These are phyloP conservation scores for Creontiades dilutus DNA, from an alignment of 2,888 invertebrate species.

Conservation along the genomic window DNA sequence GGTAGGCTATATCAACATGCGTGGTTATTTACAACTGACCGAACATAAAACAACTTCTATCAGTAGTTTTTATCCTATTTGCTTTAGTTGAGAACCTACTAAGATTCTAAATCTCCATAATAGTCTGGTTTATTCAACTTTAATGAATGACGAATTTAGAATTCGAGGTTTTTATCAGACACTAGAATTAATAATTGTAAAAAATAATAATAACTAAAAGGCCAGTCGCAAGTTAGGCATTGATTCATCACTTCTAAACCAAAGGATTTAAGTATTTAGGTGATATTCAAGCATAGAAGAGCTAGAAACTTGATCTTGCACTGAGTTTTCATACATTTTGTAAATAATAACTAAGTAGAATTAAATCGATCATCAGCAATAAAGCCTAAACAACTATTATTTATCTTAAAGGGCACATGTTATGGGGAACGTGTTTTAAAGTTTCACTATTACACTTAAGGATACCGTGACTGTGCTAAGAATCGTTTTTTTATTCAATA, in stretches of 20 bases:
- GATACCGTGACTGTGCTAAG: not conserved
- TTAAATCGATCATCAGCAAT: not conserved
- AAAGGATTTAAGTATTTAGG: slow-evolving; percentile 30
- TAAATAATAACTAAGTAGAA: not conserved
- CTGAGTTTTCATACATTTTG: slow-evolving; percentile 19
- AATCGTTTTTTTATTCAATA: not conserved
- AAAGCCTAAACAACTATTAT: not conserved
- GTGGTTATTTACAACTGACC: no score
- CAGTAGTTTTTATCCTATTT: no score
- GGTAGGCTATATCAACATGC: no score
- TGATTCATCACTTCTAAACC: not conserved
- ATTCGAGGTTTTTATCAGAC: no score
- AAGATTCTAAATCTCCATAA: no score
- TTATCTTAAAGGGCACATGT: not conserved
- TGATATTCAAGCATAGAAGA: slow-evolving; percentile 27
- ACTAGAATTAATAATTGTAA: no score
- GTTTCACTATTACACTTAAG: slow-evolving; percentile 12
- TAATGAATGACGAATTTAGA: no score
- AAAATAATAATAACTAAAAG: no score
- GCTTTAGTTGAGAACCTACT: no score
- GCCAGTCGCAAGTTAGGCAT: not conserved
- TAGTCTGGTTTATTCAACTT: no score
- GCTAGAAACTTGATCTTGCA: not conserved
- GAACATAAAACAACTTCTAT: no score
- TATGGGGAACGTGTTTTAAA: not conserved